phyloP scores from a whole-genome alignment of 35 echinoderm and acorn worm genomes.

The Lytechinus variegatus region DNA sequence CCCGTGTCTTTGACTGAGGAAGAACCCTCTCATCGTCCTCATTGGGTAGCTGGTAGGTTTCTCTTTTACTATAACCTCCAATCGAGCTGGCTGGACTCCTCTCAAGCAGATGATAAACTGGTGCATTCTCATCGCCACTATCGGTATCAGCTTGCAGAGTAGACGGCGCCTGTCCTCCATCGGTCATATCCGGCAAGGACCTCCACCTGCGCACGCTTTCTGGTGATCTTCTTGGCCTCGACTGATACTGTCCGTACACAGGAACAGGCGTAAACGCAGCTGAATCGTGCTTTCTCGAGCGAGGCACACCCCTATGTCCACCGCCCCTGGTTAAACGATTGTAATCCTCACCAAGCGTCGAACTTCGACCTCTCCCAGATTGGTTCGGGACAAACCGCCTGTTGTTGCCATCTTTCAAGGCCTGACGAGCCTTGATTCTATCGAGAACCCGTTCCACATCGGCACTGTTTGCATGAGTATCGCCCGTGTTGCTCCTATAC shows the following conservation, averaged over 20 bases:
- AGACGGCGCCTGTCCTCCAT: neutral
- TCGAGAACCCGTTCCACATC: neutral
- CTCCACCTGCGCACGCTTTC: slow-evolving; percentile 36
- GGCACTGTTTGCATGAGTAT: neutral
- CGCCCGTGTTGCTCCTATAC: slow-evolving; percentile 21
- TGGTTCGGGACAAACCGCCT: slow-evolving; percentile 36
- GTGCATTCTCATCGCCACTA: neutral
- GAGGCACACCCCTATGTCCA: slow-evolving; percentile 24
- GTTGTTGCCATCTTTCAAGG: neutral
- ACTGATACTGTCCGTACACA: slow-evolving; percentile 9
- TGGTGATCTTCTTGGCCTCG: neutral
- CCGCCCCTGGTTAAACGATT: neutral
- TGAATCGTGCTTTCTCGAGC: neutral
- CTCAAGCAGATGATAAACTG: slow-evolving; percentile 26
- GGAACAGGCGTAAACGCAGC: slow-evolving; percentile 34
- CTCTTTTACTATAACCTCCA: neutral
- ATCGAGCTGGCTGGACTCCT: slow-evolving; percentile 19
- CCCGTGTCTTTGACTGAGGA: neutral
- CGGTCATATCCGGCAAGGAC: slow-evolving; percentile 43
- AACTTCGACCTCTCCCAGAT: neutral
- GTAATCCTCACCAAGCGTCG: neutral
- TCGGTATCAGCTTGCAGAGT: neutral
- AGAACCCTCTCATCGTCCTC: neutral
- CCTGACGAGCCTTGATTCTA: slow-evolving; percentile 3
- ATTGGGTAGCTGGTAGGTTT: slow-evolving; percentile 2